Evolutionary conservation across 2,888 invertebrate species (phyloP).

Genomic region (Troides helena): DNA sequence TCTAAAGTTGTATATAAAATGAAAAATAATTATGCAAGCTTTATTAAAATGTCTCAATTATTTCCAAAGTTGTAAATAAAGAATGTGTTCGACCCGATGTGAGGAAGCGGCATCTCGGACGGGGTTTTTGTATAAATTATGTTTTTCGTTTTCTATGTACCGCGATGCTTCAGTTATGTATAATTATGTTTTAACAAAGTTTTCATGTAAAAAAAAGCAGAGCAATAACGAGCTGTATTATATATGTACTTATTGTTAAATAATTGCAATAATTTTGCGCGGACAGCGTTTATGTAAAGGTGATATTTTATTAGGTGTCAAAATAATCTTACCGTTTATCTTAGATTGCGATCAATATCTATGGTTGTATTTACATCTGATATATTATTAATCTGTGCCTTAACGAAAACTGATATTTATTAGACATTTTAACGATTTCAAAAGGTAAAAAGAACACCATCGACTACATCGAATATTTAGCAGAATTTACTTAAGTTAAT

Average conservation of each 20-base stretch:
- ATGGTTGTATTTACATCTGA: slow-evolving; percentile 7
- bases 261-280: slow-evolving; percentile 33
- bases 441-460: slow-evolving; percentile 1
- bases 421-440: slow-evolving; percentile 4
- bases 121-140: slow-evolving; percentile 63
- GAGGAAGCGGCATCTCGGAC: slow-evolving; percentile 37
- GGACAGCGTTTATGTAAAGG: slow-evolving; percentile 30
- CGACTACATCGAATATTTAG: slow-evolving; percentile 26
- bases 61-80: slow-evolving; percentile 11
- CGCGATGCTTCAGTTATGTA: slow-evolving; percentile 60
- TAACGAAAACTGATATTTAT: slow-evolving; percentile 3
- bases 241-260: slow-evolving; percentile 45
- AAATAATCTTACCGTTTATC: slow-evolving; percentile 14
- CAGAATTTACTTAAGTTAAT: slow-evolving; percentile 18
- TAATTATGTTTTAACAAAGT: slow-evolving; percentile 45
- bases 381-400: slow-evolving; percentile 23
- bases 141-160: slow-evolving; percentile 47
- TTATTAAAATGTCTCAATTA: not conserved
- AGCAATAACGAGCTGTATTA: slow-evolving; percentile 41
- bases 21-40: not conserved
- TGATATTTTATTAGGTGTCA: slow-evolving; percentile 28
- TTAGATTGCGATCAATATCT: not conserved
- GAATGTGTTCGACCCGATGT: slow-evolving; percentile 18
- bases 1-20: slow-evolving; percentile 2
- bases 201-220: slow-evolving; percentile 43